Conservation (phyloP, 2,888 invertebrate genomes). For the Anthophora plumipes region DNA sequence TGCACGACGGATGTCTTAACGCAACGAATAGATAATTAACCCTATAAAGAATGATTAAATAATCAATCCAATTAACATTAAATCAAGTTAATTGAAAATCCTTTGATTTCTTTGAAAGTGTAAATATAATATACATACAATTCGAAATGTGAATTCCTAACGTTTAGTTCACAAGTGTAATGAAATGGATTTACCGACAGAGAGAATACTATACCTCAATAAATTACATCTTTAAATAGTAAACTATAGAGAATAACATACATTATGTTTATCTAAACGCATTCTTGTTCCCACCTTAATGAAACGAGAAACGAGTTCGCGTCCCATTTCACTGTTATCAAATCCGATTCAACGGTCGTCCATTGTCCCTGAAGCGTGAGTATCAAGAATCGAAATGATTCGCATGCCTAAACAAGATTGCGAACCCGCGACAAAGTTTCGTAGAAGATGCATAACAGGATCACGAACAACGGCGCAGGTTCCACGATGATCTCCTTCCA, state of each 20-base stretch:
- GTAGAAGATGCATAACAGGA: background rate
- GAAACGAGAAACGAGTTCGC: background rate
- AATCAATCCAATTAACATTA: constrained; percentile 3
- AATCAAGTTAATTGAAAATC: background rate
- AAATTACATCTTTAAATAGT: too few species aligned
- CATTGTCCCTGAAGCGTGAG: background rate
- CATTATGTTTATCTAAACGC: too few species aligned
- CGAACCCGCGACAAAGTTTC: background rate
- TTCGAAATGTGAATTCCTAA: background rate
- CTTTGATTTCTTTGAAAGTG: background rate
- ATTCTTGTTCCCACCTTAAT: background rate
- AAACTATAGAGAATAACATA: too few species aligned
- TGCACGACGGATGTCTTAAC: too few species aligned
- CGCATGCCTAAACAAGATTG: background rate
- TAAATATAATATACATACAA: background rate
- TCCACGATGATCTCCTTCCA: constrained; percentile 56
- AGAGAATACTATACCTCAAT: background rate
- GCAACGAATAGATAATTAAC: too few species aligned
- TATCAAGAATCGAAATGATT: background rate
- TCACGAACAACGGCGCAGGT: constrained; percentile 51
- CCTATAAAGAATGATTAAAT: too few species aligned
- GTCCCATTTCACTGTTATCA: background rate
- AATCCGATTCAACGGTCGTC: background rate
- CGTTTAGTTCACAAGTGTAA: background rate
- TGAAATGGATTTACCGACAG: background rate